Conservation (phyloP, 2,113 vertebrate species). For the Notarius quadriscutis region DNA sequence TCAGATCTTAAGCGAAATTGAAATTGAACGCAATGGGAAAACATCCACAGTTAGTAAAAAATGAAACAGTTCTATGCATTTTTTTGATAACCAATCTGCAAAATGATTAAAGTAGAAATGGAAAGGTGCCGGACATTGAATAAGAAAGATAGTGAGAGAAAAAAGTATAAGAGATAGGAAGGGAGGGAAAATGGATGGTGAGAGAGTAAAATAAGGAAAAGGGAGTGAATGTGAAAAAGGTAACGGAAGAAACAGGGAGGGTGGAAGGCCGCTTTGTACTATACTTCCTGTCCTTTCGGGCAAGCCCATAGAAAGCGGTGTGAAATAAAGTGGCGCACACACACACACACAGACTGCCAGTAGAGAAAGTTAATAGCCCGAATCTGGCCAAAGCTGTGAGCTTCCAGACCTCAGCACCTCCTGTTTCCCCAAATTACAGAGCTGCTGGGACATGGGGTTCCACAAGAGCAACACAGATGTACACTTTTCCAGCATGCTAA, state of each 20-base stretch:
- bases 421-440: slow-evolving; percentile 70
- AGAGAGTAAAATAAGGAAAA: slow-evolving; percentile 39
- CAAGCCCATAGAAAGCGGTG: slow-evolving; percentile 51
- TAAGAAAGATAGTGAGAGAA: neutral
- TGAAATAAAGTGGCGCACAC: slow-evolving; percentile 48
- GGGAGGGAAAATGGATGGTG: slow-evolving; percentile 31
- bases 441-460: slow-evolving; percentile 49
- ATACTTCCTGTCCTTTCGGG: slow-evolving; percentile 69
- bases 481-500: slow-evolving; percentile 60
- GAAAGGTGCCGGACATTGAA: neutral
- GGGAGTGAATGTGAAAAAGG: slow-evolving; percentile 27
- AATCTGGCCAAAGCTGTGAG: slow-evolving; percentile 47
- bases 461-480: slow-evolving; percentile 52
- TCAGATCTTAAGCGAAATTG: neutral
- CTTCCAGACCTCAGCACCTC: slow-evolving; percentile 57
- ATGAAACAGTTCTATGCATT: slow-evolving; percentile 1
- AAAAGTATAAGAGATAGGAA: slow-evolving; percentile 12
- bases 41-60: neutral
- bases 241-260: slow-evolving; percentile 57
- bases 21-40: neutral
- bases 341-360: slow-evolving; percentile 44
- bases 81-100: slow-evolving; percentile 19
- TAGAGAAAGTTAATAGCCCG: slow-evolving; percentile 63
- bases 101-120: slow-evolving; percentile 22
- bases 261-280: slow-evolving; percentile 67